Percentiles rank a stretch among this genome's conserved stretches.
These are phyloP conservation scores for Pseudomyrmex sp. DNA, from an alignment of 1,140 invertebrate species.

Conservation along the genomic window DNA sequence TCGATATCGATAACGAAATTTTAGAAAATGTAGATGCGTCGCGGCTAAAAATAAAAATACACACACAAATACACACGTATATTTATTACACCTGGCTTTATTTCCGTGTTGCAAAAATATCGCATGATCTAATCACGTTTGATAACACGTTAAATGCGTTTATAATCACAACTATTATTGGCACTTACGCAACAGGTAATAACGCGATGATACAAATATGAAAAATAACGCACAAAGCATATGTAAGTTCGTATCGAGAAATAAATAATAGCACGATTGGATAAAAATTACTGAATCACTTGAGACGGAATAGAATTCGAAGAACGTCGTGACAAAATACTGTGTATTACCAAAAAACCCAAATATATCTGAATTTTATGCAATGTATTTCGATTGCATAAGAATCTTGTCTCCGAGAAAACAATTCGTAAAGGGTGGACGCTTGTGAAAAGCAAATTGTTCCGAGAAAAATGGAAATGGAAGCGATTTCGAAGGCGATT, in stretches of 20 bases:
- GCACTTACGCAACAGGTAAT: background rate
- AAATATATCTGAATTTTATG: background rate
- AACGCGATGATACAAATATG: background rate
- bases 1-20: slow-evolving; percentile 15
- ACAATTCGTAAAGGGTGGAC: background rate
- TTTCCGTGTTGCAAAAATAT: background rate
- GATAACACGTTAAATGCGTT: slow-evolving; percentile 24
- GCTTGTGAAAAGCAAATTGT: slow-evolving; percentile 5
- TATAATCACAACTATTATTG: slow-evolving; percentile 16
- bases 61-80: background rate
- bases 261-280: no score
- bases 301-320: no score
- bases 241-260: background rate
- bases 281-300: no score
- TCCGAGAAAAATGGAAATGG: slow-evolving; percentile 61
- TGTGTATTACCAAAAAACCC: no score
- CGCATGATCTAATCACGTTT: slow-evolving; percentile 17
- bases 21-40: background rate
- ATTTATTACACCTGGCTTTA: background rate
- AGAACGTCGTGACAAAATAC: no score
- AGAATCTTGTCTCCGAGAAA: background rate
- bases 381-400: slow-evolving; percentile 26
- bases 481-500: slow-evolving; percentile 47
- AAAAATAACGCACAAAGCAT: background rate
- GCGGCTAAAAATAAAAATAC: slow-evolving; percentile 23